These are phyloP conservation scores for Anomalospiza imberbis DNA, from an alignment of 2,797 vertebrate species.

Conservation along the genomic window DNA sequence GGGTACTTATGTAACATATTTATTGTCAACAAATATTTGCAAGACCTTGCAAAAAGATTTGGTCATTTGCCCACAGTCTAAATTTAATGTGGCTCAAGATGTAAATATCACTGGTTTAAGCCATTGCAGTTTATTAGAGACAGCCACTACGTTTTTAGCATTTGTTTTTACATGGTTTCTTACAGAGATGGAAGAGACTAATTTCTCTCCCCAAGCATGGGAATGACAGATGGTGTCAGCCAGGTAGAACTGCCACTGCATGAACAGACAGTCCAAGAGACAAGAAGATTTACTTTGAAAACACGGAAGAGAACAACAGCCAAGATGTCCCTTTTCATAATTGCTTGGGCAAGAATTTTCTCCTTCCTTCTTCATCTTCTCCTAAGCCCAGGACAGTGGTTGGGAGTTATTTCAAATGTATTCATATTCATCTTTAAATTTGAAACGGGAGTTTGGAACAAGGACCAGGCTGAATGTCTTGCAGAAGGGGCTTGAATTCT, in stretches of 20 bases:
- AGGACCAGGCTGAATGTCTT: background rate
- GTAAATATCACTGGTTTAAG: background rate
- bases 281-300: conserved; percentile 1
- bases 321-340: background rate
- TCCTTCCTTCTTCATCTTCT: background rate
- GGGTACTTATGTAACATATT: background rate
- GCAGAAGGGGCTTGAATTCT: background rate
- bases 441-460: background rate
- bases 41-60: background rate
- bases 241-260: conserved; percentile 29
- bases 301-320: background rate
- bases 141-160: background rate
- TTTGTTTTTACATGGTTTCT: background rate
- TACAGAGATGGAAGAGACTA: background rate
- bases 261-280: background rate
- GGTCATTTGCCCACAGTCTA: background rate
- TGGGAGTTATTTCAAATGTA: background rate
- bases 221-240: conserved; percentile 28
- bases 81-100: background rate
- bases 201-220: background rate
- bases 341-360: background rate
- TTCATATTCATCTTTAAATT: background rate
- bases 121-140: background rate
- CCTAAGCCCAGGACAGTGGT: background rate
- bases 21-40: background rate